Evolutionary conservation across 2,888 invertebrate species (phyloP), one percentile per base, ranked within the genome.

Genomic region (Stenurella melanura): DNA sequence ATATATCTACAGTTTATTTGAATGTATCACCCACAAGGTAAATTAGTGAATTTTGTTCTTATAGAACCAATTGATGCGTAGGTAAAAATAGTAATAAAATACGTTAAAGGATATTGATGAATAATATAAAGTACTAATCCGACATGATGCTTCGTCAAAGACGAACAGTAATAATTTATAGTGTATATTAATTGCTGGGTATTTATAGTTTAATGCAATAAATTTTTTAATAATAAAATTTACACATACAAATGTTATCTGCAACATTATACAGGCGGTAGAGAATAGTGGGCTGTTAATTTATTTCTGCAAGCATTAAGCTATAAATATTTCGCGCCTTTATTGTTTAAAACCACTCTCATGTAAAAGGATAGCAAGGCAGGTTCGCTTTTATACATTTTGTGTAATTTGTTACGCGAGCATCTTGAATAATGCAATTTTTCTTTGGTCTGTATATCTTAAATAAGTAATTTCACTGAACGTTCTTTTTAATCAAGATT

Each of bases 331-430:
- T 68, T 75, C 66, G 64, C 73, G 61, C 69, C 56, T 73, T 76
- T 76, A 76, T 76, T 76, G 76, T 76, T 73, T 69, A 68, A 68
- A 73, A 68, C 66, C 73, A 68, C 63, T 68, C 73, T 76, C 76
- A 73, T 76, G 76, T 76, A 73, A 76, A 69, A 67, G 75, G 72
- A 76, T 72, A 30, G 54, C 34, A 21, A 30, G 19, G 50, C 69
- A 18, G 42, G 18, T 57, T 71, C 19, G 26, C 60, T 34, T 57
- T 71, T 42, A 58, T 38, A 67, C 60, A 73, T 18, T 58, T 67
- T 67, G 18, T 21, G 57, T 64, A 73, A 54, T 73, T 73, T 54
- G 73, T 73, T 73, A 56, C 17, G 30, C 38, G 30, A 30, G 26
- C 17, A 42, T 58, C 50, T 60, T 58, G 60, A 60, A 17, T 50